phyloP scores from a whole-genome alignment of 2,888 invertebrate species.

The Cataglyphis cursor region DNA sequence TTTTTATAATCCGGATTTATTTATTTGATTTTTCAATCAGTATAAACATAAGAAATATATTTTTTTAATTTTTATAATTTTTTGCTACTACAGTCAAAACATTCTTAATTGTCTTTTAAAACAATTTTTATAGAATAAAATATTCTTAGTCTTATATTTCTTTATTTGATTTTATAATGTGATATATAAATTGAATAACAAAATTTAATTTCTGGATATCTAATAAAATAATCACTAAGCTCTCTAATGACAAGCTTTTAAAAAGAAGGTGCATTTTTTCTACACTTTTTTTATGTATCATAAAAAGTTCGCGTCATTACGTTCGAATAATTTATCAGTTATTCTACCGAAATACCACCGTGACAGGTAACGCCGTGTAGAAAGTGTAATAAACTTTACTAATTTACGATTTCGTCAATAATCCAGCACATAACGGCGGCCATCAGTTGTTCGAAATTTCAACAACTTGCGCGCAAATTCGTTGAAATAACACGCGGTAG shows the following conservation, averaged over 20 bases:
- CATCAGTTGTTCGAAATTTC: constrained; percentile 58
- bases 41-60: no score
- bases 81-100: no score
- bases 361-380: constrained; percentile 8
- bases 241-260: neutral
- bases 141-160: no score
- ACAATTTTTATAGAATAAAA: no score
- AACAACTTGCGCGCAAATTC: constrained; percentile 57
- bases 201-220: neutral
- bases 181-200: neutral
- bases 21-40: no score
- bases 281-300: neutral
- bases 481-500: constrained; percentile 58
- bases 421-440: constrained; percentile 21
- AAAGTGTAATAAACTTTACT: constrained; percentile 50
- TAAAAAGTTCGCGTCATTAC: neutral
- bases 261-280: neutral
- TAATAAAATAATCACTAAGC: neutral
- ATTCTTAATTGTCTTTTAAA: no score
- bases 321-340: constrained; percentile 5
- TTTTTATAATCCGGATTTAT: no score
- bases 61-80: no score
- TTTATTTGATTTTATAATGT: neutral
- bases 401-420: constrained; percentile 58
- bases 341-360: neutral